phyloP scores from a whole-genome alignment of 1,140 invertebrate species.

The Pararge aegeria region DNA sequence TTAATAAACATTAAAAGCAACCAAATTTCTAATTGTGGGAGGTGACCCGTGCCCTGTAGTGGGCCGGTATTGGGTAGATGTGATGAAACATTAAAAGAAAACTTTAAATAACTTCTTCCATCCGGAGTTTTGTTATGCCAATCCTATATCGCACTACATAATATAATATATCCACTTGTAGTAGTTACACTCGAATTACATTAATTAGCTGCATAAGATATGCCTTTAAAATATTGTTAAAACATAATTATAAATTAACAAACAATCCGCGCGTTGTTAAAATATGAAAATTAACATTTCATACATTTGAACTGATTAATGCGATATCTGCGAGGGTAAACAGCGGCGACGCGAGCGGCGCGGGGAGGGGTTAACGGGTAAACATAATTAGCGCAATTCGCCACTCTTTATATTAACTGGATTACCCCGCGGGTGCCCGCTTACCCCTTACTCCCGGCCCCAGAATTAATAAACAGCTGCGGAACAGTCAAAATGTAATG shows the following conservation, averaged over 20 bases:
- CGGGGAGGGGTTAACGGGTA: slow-evolving; percentile 27
- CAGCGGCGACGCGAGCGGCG: slow-evolving; percentile 11
- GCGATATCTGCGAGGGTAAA: slow-evolving; percentile 26
- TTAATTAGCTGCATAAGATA: too few relatives aligned
- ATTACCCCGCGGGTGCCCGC: slow-evolving; percentile 33
- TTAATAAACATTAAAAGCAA: too few relatives aligned
- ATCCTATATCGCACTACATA: too few relatives aligned
- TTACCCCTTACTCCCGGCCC: slow-evolving; percentile 12
- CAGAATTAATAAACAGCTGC: slow-evolving; percentile 22
- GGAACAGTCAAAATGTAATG: not conserved
- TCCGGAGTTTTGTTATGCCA: too few relatives aligned
- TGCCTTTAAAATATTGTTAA: not conserved
- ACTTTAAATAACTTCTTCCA: too few relatives aligned
- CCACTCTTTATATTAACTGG: slow-evolving; percentile 45
- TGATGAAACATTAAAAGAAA: too few relatives aligned
- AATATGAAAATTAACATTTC: slow-evolving; percentile 17
- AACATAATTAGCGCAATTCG: slow-evolving; percentile 53
- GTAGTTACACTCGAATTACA: too few relatives aligned
- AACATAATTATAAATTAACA: not conserved
- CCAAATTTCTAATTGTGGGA: too few relatives aligned
- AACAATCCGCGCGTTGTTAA: not conserved
- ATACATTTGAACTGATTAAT: slow-evolving; percentile 27
- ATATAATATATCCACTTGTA: too few relatives aligned
- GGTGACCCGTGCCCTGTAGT: too few relatives aligned
- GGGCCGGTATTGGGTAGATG: too few relatives aligned